Percentiles rank a stretch among this genome's conserved stretches.
phyloP scores from a whole-genome alignment of 2,113 vertebrate species.

The Periophthalmodon schlosseri region DNA sequence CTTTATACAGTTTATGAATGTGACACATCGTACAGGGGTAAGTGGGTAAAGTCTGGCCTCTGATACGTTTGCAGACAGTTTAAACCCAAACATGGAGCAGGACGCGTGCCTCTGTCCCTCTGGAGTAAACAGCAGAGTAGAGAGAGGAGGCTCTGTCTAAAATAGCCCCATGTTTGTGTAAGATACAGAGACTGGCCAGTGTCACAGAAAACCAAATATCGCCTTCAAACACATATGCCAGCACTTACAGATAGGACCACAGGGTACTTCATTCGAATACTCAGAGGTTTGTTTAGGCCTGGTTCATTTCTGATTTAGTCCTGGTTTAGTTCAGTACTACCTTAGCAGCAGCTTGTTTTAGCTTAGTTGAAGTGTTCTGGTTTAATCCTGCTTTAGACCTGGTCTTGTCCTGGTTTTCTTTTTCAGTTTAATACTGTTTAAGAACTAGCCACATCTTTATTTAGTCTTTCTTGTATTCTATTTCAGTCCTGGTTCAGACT shows the following conservation, averaged over 20 bases:
- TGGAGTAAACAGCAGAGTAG: slow-evolving; percentile 42
- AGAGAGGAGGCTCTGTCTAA: slow-evolving; percentile 56
- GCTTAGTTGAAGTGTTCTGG: not conserved
- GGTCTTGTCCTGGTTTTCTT: slow-evolving; percentile 18
- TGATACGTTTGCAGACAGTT: slow-evolving; percentile 40
- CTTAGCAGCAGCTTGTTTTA: not conserved
- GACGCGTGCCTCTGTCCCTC: slow-evolving; percentile 43
- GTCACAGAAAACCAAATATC: slow-evolving; percentile 54
- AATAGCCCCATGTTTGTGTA: slow-evolving; percentile 70
- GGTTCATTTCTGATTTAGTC: slow-evolving; percentile 13
- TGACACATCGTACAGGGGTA: slow-evolving; percentile 26
- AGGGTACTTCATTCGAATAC: not conserved
- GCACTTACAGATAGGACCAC: slow-evolving; percentile 14
- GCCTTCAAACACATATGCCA: slow-evolving; percentile 19
- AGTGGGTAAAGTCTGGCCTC: slow-evolving; percentile 53
- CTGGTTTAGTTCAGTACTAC: not conserved
- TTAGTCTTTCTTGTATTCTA: too few species aligned
- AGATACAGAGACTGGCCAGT: slow-evolving; percentile 57
- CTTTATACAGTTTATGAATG: too few species aligned
- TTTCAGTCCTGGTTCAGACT: too few species aligned
- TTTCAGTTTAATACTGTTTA: not conserved
- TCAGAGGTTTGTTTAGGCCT: not conserved
- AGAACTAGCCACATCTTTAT: not conserved
- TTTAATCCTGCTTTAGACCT: slow-evolving; percentile 16
- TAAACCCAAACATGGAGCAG: slow-evolving; percentile 42